These are phyloP conservation scores for Corvus moneduloides DNA, from an alignment of 2,113 vertebrate species.

Conservation along the genomic window DNA sequence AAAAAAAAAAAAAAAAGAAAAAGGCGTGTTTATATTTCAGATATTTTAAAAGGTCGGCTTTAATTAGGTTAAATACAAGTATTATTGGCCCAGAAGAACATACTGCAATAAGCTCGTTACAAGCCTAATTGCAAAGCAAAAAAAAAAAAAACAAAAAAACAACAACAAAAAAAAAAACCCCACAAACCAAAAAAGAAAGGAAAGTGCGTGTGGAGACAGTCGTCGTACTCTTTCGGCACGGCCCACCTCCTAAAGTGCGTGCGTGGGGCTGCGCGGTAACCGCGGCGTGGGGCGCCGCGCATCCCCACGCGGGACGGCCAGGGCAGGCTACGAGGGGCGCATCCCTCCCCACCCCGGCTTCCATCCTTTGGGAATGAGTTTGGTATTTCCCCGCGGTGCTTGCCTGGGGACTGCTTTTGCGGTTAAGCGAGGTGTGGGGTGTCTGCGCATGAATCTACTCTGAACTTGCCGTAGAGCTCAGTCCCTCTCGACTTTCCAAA, in stretches of 20 bases:
- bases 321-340: neutral
- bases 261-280: neutral
- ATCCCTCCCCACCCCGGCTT: neutral
- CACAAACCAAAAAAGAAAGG: too few species aligned
- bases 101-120: constrained; percentile 18
- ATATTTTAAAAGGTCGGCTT: constrained; percentile 40
- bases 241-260: neutral
- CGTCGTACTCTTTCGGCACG: neutral
- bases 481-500: neutral
- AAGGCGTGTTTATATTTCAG: constrained; percentile 43
- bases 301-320: neutral
- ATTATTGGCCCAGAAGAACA: constrained; percentile 49
- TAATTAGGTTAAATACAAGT: constrained; percentile 59
- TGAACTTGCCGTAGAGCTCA: neutral
- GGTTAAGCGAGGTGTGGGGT: neutral
- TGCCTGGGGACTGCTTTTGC: neutral
- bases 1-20: neutral
- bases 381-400: neutral
- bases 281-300: neutral
- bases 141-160: neutral
- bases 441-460: neutral
- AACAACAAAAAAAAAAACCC: neutral
- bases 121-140: neutral
- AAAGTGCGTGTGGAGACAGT: neutral
- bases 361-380: neutral